Evolutionary conservation across 37 sponge, comb jelly and placozoan species (phyloP), one percentile per base, ranked within the genome.

Genomic region (Spongia lamella): DNA sequence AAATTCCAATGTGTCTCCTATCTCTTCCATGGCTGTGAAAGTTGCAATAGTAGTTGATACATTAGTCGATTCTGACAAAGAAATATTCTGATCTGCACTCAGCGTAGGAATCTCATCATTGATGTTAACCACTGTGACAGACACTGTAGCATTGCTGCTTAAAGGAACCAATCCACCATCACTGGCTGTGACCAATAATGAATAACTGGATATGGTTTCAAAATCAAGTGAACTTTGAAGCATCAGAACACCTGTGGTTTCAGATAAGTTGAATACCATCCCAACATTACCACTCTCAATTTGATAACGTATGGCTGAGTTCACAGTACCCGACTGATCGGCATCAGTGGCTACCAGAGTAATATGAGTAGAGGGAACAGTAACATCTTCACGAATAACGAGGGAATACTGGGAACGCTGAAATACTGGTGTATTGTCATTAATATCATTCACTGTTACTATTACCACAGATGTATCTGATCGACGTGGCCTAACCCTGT

Each of bases 171-270:
- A 3, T 2, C 38, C 53, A 31, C 73, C 73, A 30, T 72, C 73
- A 19, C 37, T 7, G 57, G 73, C 73, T 30, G 56, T 19, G 1
- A 72, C 59, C 4, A 57, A 37, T 21, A 72, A 57, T 4, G 54
- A 56, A 31, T 80, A 80, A 24, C 38, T 38, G 5, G 5, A 9
- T 13, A 43, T 9, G 47, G 32, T 25, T 71, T 80, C 81, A 65
- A 38, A 62, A 50, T 80, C 61, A 15, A 80, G 72, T 58, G 62
- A 19, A 3, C 6, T 14, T 25, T 24, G 36, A 21, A 57, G 54
- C 13, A 33, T 7, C 20, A 72, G n/a, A 1, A 32, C 38, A 19
- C 73, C 73, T 56, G 1, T 72, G 9, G 47, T 43, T 43, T 9
- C 47, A 43, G 47, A 43, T 9, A 43, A 9, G 9, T 5, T 13